Percentiles rank a stretch among this genome's conserved stretches.
Conservation (phyloP, 2,888 invertebrate species). For the Protodeltote pygarga region DNA sequence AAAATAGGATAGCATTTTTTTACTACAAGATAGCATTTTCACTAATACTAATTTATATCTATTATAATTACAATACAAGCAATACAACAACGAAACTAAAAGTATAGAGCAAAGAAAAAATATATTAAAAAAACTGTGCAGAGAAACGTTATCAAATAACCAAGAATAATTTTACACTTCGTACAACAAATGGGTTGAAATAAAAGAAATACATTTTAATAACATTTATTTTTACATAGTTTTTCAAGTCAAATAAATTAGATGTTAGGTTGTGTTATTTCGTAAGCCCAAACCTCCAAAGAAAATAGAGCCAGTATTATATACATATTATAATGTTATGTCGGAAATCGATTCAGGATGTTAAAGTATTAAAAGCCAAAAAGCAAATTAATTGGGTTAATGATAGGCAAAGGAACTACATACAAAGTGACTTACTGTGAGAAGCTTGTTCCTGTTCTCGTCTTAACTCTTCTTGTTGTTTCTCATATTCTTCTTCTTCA, state of each 20-base stretch:
- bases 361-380: conserved; percentile 8
- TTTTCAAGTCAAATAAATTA: conserved; percentile 21
- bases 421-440: conserved; percentile 72
- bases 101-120: conserved; percentile 11
- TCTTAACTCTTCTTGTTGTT: conserved; percentile 72
- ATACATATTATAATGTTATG: background rate
- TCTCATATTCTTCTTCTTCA: conserved; percentile 81
- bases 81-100: conserved; percentile 26
- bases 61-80: conserved; percentile 16
- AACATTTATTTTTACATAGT: conserved; percentile 58
- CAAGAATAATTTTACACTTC: conserved; percentile 19
- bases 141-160: conserved; percentile 7
- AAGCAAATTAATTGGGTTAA: conserved; percentile 13
- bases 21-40: too few species aligned
- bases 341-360: background rate
- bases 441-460: conserved; percentile 70
- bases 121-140: conserved; percentile 1
- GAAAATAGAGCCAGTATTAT: too few species aligned
- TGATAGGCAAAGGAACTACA: conserved; percentile 4
- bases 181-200: conserved; percentile 54
- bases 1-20: too few species aligned
- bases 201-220: conserved; percentile 61
- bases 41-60: conserved; percentile 1
- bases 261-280: conserved; percentile 18
- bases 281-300: too few species aligned